Evolutionary conservation across 2,888 invertebrate species (phyloP), one percentile per base, ranked within the genome.

Genomic region (Phasia obesa): DNA sequence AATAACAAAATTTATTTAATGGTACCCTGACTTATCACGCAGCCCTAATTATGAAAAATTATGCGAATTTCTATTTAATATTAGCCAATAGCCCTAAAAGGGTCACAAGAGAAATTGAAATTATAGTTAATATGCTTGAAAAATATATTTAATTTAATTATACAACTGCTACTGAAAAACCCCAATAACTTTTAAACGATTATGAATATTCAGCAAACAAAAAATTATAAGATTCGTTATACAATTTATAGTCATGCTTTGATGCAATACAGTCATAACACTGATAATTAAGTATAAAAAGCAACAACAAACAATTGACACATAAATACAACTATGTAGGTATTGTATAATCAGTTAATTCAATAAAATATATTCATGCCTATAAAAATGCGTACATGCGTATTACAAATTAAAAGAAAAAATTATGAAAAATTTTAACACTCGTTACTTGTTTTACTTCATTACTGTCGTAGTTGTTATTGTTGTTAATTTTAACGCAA

Each of bases 91-190:
- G 47, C 49, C 71, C 49, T 21, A 76, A 75, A 76, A 49, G 59
- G 79, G 15, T 5, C 0, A 19, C 31, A 70, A 79, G 83, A 76
- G 83, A 83, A 83, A 83, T 71, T 79, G 19, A 75, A 83, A 83
- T 71, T 75, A 65, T 65, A n/a, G 65, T 75, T 57, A 53, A 59
- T 74, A 15, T 42, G 47, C n/a, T 38, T 31, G 13, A n/a, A 42
- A 62, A 59, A 53, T n/a, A 35, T 59, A 17, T 11, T 23, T 51
- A 42, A 60, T 60, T 75, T 49, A 78, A 71, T 79, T 83, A 83
- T 76, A 71, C 71, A 83, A 78, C 49, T 19, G 47, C 25, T 19
- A 17, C 25, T 17, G 27, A 67, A 77, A 55, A 23, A 25, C 7
- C n/a, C n/a, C n/a, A n/a, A n/a, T 4, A 17, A 51, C 17, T 49